Conservation (phyloP, 2,113 vertebrate species). For the Dasyornis broadbenti region DNA sequence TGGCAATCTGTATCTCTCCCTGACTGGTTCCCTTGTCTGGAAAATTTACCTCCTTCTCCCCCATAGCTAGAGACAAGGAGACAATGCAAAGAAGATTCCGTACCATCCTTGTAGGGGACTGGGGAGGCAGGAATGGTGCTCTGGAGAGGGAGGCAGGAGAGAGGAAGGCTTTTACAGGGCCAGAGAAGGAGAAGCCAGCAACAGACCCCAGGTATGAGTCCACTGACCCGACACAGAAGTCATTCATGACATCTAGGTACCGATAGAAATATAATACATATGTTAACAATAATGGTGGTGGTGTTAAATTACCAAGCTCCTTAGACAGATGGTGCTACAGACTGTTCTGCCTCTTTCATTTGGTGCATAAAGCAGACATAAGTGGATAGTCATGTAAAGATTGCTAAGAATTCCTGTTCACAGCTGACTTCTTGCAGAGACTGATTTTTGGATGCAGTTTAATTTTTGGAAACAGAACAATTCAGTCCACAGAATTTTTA, state of each 20-base stretch:
- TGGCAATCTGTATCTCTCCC: neutral
- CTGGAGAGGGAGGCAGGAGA: neutral
- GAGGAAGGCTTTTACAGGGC: neutral
- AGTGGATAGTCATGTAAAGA: neutral
- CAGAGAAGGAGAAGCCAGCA: neutral
- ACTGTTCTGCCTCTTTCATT: neutral
- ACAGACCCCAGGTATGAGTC: neutral
- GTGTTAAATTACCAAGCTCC: neutral
- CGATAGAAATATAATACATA: neutral
- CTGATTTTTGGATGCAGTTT: neutral
- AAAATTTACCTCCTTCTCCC: neutral
- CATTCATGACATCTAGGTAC: neutral
- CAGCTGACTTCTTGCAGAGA: neutral
- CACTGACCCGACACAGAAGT: neutral
- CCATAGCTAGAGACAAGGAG: neutral
- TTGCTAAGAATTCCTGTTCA: neutral
- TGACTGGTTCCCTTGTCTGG: neutral
- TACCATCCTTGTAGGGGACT: neutral
- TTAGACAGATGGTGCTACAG: neutral
- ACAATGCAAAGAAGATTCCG: neutral
- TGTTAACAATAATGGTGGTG: neutral
- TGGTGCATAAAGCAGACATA: neutral
- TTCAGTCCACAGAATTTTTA: neutral
- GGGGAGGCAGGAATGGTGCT: neutral
- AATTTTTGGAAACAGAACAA: neutral